phyloP scores from a whole-genome alignment of 2,888 invertebrate species.

The Palloptera scutellata region DNA sequence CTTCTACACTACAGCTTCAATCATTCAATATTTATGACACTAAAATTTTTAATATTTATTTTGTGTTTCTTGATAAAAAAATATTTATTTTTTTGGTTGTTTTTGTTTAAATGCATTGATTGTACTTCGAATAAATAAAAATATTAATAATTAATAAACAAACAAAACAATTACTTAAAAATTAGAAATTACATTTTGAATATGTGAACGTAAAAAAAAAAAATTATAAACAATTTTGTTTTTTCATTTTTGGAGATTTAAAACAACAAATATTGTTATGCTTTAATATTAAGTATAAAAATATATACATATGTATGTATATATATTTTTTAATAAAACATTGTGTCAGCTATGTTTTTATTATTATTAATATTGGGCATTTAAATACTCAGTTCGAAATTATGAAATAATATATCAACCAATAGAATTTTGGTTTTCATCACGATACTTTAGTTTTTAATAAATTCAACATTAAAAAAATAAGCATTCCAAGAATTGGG shows the following conservation, averaged over 20 bases:
- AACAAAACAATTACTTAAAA: slow-evolving; percentile 48
- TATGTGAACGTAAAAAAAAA: slow-evolving; percentile 1
- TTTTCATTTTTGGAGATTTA: slow-evolving; percentile 4
- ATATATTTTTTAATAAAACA: slow-evolving; percentile 56
- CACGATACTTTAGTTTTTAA: background rate
- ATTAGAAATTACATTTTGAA: slow-evolving; percentile 13
- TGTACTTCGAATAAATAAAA: slow-evolving; percentile 19
- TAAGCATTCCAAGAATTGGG: background rate
- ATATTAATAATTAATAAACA: slow-evolving; percentile 43
- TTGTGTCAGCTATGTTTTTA: slow-evolving; percentile 65
- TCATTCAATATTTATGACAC: slow-evolving; percentile 16
- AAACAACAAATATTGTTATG: slow-evolving; percentile 15
- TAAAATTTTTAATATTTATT: slow-evolving; percentile 14
- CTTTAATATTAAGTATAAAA: slow-evolving; percentile 41
- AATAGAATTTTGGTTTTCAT: background rate
- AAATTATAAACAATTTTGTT: slow-evolving; percentile 16
- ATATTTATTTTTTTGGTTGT: slow-evolving; percentile 23
- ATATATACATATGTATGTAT: slow-evolving; percentile 26
- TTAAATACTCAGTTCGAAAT: slow-evolving; percentile 25
- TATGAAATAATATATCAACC: background rate
- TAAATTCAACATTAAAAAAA: background rate
- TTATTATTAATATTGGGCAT: slow-evolving; percentile 40
- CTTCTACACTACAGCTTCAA: slow-evolving; percentile 20
- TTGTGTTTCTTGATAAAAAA: slow-evolving; percentile 5
- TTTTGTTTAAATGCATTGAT: slow-evolving; percentile 14